Evolutionary conservation across 2,797 vertebrate species (phyloP).

Genomic region (Acrocephalus scirpaceus): DNA sequence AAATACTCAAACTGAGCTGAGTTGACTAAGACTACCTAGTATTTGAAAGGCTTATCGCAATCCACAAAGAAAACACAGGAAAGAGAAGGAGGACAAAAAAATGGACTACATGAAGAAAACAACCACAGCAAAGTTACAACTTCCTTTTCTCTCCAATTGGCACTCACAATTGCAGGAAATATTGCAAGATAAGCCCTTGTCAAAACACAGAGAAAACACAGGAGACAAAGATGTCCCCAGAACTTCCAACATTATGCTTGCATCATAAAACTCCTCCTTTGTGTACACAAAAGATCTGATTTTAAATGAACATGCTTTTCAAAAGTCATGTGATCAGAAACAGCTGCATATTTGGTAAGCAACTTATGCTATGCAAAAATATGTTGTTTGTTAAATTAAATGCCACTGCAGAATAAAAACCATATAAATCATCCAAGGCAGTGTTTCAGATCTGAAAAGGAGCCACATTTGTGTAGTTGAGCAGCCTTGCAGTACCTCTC

Average conservation of each 20-base stretch:
- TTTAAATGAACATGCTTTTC: slow-evolving; percentile 2
- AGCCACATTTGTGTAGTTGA: accelerated
- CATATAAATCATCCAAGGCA: neutral
- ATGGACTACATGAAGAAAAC: neutral
- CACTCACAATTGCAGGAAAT: neutral
- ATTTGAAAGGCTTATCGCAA: neutral
- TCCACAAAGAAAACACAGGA: neutral
- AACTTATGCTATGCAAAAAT: neutral
- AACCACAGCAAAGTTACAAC: neutral
- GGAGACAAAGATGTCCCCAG: neutral
- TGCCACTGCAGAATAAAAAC: neutral
- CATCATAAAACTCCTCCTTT: neutral
- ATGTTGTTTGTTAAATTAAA: neutral
- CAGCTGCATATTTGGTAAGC: neutral
- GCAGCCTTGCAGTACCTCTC: neutral
- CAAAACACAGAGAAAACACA: neutral
- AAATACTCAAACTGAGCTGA: neutral
- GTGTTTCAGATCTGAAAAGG: neutral
- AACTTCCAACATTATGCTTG: neutral
- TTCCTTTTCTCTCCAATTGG: neutral
- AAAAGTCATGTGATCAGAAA: neutral
- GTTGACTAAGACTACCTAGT: neutral
- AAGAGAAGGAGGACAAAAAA: neutral
- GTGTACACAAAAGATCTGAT: neutral
- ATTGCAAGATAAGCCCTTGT: neutral